A percentile compares a stretch with the other conserved stretches of the same genome.
These are phyloP conservation scores for Callipepla californica DNA, from an alignment of 2,113 vertebrate genomes.

Conservation along the genomic window DNA sequence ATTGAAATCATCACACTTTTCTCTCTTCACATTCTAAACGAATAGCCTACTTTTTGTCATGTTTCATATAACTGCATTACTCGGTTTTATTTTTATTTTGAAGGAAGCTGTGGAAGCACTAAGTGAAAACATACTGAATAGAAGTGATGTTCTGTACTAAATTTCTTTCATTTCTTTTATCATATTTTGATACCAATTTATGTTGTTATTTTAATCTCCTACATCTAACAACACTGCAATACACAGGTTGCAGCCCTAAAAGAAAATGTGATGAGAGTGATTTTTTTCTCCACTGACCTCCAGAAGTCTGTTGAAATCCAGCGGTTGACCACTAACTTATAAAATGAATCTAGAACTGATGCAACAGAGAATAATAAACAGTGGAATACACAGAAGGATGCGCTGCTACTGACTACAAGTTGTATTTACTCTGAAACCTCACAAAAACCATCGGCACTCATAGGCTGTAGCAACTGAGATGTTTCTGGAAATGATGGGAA, in stretches of 20 bases:
- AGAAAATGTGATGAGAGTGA: background rate
- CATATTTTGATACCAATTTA: background rate
- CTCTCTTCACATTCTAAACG: background rate
- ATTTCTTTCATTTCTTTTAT: background rate
- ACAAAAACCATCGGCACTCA: background rate
- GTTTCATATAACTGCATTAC: background rate
- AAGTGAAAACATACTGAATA: background rate
- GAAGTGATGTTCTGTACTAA: background rate
- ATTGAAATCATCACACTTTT: background rate
- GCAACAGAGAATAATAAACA: background rate
- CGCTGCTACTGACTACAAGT: background rate
- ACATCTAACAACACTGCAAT: background rate
- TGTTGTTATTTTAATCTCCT: background rate
- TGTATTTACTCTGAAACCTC: background rate
- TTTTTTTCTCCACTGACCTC: background rate
- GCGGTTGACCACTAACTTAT: background rate
- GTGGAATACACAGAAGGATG: background rate
- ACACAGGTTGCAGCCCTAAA: background rate
- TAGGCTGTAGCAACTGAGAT: background rate
- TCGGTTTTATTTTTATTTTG: background rate
- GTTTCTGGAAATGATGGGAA: background rate
- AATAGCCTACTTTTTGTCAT: background rate
- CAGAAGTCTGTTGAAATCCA: background rate
- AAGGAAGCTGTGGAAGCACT: background rate
- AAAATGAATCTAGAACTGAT: background rate